phyloP scores from a whole-genome alignment of 2,888 invertebrate genomes.

The Holacanthella duospinosa region DNA sequence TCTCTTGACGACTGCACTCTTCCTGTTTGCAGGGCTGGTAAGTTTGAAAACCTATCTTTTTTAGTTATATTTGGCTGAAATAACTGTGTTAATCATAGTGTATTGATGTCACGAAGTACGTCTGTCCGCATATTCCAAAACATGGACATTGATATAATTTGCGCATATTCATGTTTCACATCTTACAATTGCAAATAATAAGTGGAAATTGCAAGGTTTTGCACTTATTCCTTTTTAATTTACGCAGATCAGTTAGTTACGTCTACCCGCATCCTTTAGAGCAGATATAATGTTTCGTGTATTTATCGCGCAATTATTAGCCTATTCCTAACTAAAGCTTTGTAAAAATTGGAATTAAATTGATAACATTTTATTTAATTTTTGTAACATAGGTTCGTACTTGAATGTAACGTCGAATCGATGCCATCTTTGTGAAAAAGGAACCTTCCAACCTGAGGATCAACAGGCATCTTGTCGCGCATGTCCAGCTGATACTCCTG shows the following conservation, averaged over 20 bases:
- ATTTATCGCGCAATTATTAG: neutral
- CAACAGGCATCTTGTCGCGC: slow-evolving; percentile 76
- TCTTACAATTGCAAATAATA: no score
- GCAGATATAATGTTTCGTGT: no score
- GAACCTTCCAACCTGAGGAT: slow-evolving; percentile 77
- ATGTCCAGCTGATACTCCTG: slow-evolving; percentile 85
- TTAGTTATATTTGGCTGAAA: neutral
- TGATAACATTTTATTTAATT: neutral
- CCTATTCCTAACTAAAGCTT: neutral
- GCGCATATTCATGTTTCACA: neutral
- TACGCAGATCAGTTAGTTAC: no score
- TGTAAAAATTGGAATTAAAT: no score
- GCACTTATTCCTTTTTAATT: no score
- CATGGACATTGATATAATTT: neutral
- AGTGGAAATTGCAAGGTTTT: no score
- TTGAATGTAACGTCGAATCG: slow-evolving; percentile 74
- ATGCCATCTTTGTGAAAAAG: slow-evolving; percentile 77
- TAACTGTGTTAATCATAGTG: neutral
- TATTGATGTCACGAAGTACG: neutral
- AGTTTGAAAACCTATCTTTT: slow-evolving; percentile 15
- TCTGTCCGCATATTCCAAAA: neutral
- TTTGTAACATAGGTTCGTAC: slow-evolving; percentile 53
- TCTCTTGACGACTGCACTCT: slow-evolving; percentile 83
- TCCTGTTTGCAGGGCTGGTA: slow-evolving; percentile 70
- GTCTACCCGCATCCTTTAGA: no score